Conservation (phyloP, 2,888 invertebrate genomes). For the Leptinotarsa juncta region DNA sequence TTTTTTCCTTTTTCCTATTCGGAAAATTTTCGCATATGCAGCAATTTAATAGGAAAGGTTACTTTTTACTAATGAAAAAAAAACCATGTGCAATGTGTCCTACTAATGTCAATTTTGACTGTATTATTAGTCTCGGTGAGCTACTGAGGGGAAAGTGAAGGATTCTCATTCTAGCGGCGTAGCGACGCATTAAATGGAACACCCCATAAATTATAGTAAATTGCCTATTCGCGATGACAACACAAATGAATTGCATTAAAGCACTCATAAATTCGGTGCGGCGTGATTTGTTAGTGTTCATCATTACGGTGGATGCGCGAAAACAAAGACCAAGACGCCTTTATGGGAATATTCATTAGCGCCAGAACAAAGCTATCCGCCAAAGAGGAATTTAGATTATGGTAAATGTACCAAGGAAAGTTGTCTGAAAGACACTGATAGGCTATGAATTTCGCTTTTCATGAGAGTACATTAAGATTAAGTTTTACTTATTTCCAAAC, state of each 20-base stretch:
- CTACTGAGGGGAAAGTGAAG: slow-evolving; percentile 31
- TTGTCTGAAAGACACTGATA: not conserved
- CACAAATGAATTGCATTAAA: slow-evolving; percentile 54
- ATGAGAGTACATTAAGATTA: no score
- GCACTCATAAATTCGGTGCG: slow-evolving; percentile 53
- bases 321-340: slow-evolving; percentile 35
- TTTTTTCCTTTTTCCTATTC: no score
- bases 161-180: slow-evolving; percentile 37
- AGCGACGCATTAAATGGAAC: slow-evolving; percentile 48
- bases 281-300: slow-evolving; percentile 51
- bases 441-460: not conserved
- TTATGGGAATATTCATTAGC: slow-evolving; percentile 27
- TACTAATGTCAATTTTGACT: no score
- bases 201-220: slow-evolving; percentile 55
- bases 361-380: slow-evolving; percentile 17
- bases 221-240: slow-evolving; percentile 53
- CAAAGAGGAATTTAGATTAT: slow-evolving; percentile 3
- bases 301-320: slow-evolving; percentile 40
- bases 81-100: no score
- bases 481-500: no score
- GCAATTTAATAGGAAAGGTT: no score
- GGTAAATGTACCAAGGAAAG: not conserved
- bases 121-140: slow-evolving; percentile 14
- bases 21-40: no score
- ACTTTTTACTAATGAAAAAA: no score